Base-by-base conservation (phyloP, 2,888 invertebrate species). In the Macrostomum cliftonense region DNA sequence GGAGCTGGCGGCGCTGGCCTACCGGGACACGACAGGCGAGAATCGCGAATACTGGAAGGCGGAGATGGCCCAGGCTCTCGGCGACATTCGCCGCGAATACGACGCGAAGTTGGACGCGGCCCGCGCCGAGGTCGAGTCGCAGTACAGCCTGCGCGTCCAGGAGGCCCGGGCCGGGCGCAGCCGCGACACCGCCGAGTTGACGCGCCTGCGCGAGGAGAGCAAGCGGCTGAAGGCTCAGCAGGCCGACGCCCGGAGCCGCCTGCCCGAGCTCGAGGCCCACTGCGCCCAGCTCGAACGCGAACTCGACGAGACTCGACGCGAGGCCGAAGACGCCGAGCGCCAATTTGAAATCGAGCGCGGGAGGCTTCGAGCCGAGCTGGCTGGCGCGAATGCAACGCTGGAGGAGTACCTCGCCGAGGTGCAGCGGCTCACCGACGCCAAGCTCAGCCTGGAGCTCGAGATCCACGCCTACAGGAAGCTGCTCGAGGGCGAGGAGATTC, bases 401-500 rank as follows among this genome's bases (percentile, higher is more conserved):
- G 58, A 68, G 52, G 62, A 64, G 62, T 56, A 45, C 12, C 37
- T 50, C 2, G 37, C 36, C 19, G 53, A 54, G 38, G 36, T 52
- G 19, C 53, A 53, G 37, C 46, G 49, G n/a, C 47, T 61, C 16
- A 54, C 57, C 61, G 74, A 73, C 58, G 72, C 71, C 58, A 75
- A 75, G 57, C 69, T 74, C 51, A 72, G 72, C 14, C 62, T 75
- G 51, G 75, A 74, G 61, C 69, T 74, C 48, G 74, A 74, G 61
- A 74, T 74, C 55, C 72, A 73, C 55, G 75, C 75, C 55, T 74
- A 75, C 67, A 63, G 74, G 52, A 74, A 74, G 57, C 68, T 75
- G 61, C 61, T 74, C 56, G 75, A 74, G 60, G 70, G 73, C 46
- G 75, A 75, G 57, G 75, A 75, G 62, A 72, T 21, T 19, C 37